Percentiles rank a stretch among this genome's conserved stretches.
Conservation (phyloP, 2,113 vertebrate genomes). For the Ceyx melanurus region DNA sequence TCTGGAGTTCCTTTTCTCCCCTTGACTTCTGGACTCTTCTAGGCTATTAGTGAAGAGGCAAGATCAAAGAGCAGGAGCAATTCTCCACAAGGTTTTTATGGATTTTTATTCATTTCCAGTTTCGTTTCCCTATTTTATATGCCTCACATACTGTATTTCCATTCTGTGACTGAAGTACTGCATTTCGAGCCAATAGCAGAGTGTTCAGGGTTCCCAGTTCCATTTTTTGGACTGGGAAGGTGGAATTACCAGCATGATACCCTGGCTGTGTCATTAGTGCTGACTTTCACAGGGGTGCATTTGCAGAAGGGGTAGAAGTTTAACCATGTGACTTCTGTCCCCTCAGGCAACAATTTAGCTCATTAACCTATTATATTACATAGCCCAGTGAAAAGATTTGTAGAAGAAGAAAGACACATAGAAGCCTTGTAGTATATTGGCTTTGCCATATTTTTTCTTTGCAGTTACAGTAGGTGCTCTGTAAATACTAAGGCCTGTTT, state of each 20-base stretch:
- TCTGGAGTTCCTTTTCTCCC: background rate
- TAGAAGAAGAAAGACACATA: background rate
- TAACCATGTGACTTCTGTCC: background rate
- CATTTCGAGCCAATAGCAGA: background rate
- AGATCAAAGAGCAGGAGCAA: background rate
- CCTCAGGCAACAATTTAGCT: conserved; percentile 30
- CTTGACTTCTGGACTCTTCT: background rate
- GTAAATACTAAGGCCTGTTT: background rate
- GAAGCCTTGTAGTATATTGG: conserved; percentile 11
- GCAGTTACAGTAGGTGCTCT: conserved; percentile 37
- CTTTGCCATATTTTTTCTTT: conserved; percentile 19
- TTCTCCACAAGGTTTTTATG: background rate
- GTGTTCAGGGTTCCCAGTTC: background rate
- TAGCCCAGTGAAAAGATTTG: conserved; percentile 21
- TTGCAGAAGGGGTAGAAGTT: background rate
- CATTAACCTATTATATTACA: conserved; percentile 39
- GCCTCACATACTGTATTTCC: background rate
- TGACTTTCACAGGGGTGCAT: background rate
- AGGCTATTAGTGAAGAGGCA: background rate
- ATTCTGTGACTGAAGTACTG: background rate
- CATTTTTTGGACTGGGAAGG: background rate
- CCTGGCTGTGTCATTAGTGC: background rate
- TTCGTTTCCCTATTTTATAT: background rate
- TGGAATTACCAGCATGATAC: background rate
- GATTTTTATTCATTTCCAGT: background rate